A percentile compares a stretch with the other conserved stretches of the same genome.
Conservation (phyloP, 2,113 vertebrate genomes). For the Pseudorhombus dupliciocellatus region DNA sequence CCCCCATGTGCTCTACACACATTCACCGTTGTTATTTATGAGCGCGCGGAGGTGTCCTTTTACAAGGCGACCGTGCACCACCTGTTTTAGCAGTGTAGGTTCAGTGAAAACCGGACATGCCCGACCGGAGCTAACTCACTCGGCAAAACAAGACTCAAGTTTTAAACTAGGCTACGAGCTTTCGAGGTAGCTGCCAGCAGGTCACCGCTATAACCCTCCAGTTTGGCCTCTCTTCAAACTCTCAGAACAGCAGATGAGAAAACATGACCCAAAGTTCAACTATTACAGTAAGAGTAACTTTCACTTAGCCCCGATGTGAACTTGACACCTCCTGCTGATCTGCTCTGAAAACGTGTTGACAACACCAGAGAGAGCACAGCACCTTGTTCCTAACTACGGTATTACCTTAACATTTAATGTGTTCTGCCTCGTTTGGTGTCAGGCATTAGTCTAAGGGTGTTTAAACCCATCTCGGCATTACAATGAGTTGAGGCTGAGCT, state of each 20-base stretch:
- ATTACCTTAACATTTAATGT: background rate
- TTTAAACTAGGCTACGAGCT: constrained; percentile 41
- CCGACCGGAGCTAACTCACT: constrained; percentile 15
- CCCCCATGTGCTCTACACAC: constrained; percentile 73
- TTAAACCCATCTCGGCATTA: background rate
- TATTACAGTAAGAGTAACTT: too few relatives aligned
- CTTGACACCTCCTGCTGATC: background rate
- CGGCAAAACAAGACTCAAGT: constrained; percentile 29
- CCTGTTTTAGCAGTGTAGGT: constrained; percentile 58
- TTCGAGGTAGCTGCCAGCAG: background rate
- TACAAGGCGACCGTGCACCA: constrained; percentile 50
- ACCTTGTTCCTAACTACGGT: background rate
- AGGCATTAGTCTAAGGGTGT: background rate
- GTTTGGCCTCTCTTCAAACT: background rate
- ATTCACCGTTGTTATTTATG: constrained; percentile 76
- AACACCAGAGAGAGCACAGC: background rate
- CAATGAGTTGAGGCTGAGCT: background rate
- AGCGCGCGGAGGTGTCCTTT: constrained; percentile 67
- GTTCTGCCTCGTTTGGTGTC: background rate
- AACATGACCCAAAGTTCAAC: too few relatives aligned
- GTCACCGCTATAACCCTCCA: background rate
- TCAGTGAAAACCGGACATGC: constrained; percentile 41
- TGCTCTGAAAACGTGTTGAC: constrained; percentile 1
- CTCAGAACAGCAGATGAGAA: background rate
- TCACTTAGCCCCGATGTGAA: background rate